Base-by-base conservation (phyloP, 2,797 vertebrate genomes). In the Pogonophryne albipinna region DNA sequence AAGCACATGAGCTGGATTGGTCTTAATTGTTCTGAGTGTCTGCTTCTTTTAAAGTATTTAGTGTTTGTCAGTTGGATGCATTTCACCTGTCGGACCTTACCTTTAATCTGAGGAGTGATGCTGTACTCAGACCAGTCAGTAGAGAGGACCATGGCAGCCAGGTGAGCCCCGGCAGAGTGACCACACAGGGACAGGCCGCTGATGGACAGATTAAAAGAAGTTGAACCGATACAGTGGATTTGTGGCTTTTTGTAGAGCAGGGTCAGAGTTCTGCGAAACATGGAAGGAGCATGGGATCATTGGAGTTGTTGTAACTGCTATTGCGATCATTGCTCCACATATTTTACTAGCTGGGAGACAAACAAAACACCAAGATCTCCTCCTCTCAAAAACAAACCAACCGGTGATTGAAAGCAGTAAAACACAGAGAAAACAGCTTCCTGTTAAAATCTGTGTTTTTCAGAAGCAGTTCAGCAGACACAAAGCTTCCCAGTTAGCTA, bases 91-190 rank as follows among this genome's bases (percentile, higher is more conserved):
- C 0, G 6, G 17, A 13, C 10, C 47, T 82, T 31, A 98, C 98
- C 98, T 97, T 93, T 97, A 78, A 99, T 95, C 74, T 96, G 91
- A 16, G 97, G 97, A 0, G 66, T 85, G 63, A 94, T 74, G n/a
- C 71, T 84, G 0, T 94, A 96, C 74, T 96, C 85, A 0, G 93
- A 92, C 98, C 98, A 99, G 85, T 96, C 92, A 0, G 96, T 96
- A 74, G 95, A 95, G 69, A 99, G 94, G 65, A 96, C 90, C 98
- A 99, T 98, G 27, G 97, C 95, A 0, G 94, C 95, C 85, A 99
- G 91, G 47, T 99, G 98, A 76, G 97, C 97, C 1, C 98, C 98
- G 0, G 98, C 97, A 0, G 98, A 99, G 89, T 99, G 98, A 56
- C 98, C 97, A 1, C 97, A 98, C 78, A 99, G 85, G 85, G 97